Conservation (phyloP, 1,140 invertebrate species). For the Ceratina australensis region DNA sequence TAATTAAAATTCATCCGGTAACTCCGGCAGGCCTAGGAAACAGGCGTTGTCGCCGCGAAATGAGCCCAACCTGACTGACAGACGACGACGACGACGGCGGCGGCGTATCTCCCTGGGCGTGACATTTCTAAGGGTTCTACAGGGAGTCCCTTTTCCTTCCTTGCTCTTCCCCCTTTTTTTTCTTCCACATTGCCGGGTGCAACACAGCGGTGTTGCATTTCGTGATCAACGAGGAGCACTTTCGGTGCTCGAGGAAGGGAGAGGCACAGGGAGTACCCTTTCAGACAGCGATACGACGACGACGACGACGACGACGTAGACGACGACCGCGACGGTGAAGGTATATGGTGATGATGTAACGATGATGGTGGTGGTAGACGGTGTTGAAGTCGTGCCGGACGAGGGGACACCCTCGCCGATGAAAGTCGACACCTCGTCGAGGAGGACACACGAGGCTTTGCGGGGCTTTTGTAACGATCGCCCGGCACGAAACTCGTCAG, state of each 20-base stretch:
- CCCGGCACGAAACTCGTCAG: conserved; percentile 20
- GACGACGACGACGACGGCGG: no score
- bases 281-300: conserved; percentile 18
- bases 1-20: conserved; percentile 36
- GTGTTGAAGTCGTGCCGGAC: conserved; percentile 33
- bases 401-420: conserved; percentile 35
- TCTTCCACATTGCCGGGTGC: conserved; percentile 6
- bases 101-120: not conserved
- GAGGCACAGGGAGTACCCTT: conserved; percentile 50
- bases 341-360: no score
- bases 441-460: conserved; percentile 37
- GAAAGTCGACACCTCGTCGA: conserved; percentile 56
- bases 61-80: conserved; percentile 14
- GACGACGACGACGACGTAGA: no score
- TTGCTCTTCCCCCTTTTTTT: conserved; percentile 3
- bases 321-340: no score
- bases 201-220: conserved; percentile 48
- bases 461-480: conserved; percentile 50
- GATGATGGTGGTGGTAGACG: not conserved
- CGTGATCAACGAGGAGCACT: conserved; percentile 57
- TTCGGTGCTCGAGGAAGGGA: conserved; percentile 41
- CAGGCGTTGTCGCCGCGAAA: conserved; percentile 13
- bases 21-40: not conserved
- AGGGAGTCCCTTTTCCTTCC: conserved; percentile 25
- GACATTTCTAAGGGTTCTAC: conserved; percentile 43